A percentile compares a stretch with the other conserved stretches of the same genome.
Evolutionary conservation across 2,797 vertebrate species (phyloP).

Genomic region (Chelon auratus): DNA sequence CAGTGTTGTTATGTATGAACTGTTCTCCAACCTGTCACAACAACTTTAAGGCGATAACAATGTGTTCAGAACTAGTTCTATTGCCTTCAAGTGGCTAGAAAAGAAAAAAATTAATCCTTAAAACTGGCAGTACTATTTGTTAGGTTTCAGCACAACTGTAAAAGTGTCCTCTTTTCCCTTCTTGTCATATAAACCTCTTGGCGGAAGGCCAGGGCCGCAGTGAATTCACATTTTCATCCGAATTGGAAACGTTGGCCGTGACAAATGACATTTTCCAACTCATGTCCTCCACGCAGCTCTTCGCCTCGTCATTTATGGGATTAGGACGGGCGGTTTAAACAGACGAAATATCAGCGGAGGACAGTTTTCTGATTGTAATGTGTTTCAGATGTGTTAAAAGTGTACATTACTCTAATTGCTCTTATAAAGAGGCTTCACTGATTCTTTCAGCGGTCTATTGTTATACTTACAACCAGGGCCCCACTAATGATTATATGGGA

Average conservation of each 20-base stretch:
- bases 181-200: slow-evolving; percentile 24
- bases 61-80: background rate
- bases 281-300: slow-evolving; percentile 30
- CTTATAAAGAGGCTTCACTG: slow-evolving; percentile 29
- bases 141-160: background rate
- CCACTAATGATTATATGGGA: slow-evolving; percentile 31
- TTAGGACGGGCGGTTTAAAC: slow-evolving; percentile 24
- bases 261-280: slow-evolving; percentile 56
- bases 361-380: slow-evolving; percentile 3
- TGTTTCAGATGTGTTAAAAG: slow-evolving; percentile 19
- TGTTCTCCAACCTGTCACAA: too few species aligned
- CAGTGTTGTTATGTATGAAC: background rate
- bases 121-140: background rate
- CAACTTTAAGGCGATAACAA: background rate
- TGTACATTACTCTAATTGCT: slow-evolving; percentile 17
- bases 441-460: slow-evolving; percentile 44
- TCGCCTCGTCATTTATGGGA: slow-evolving; percentile 25
- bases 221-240: slow-evolving; percentile 50
- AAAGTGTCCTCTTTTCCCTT: background rate
- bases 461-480: slow-evolving; percentile 32
- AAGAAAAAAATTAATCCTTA: background rate
- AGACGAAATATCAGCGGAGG: slow-evolving; percentile 5
- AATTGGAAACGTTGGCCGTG: slow-evolving; percentile 33
- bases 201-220: slow-evolving; percentile 25
- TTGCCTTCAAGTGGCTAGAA: background rate